A percentile compares a stretch with the other conserved stretches of the same genome.
These are phyloP conservation scores for Cephus pygmeus DNA, from an alignment of 2,888 invertebrate genomes.

Conservation along the genomic window DNA sequence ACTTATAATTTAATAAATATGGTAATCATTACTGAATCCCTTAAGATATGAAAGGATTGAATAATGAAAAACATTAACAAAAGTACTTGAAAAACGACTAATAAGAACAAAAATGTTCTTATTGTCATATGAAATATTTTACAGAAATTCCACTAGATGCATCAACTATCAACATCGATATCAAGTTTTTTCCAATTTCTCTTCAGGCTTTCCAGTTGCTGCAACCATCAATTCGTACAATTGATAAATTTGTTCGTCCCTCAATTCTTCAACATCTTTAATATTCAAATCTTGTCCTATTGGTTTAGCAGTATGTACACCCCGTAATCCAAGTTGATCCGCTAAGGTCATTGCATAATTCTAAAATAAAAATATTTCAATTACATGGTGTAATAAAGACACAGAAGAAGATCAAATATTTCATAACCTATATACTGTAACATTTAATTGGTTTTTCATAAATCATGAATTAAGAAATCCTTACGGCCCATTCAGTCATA, in stretches of 20 bases:
- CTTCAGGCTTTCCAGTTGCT: slow-evolving; percentile 66
- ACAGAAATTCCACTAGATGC: neutral
- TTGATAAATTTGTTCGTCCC: slow-evolving; percentile 86
- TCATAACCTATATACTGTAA: neutral
- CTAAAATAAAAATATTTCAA: slow-evolving; percentile 66
- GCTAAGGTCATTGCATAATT: slow-evolving; percentile 81
- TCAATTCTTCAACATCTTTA: slow-evolving; percentile 76
- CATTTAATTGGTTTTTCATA: neutral
- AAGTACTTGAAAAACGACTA: neutral
- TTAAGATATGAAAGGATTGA: neutral
- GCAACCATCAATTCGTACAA: slow-evolving; percentile 85
- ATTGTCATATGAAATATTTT: neutral
- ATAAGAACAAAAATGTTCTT: neutral
- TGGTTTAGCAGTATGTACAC: slow-evolving; percentile 70
- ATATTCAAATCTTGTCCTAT: slow-evolving; percentile 76
- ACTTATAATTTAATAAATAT: too few relatives aligned
- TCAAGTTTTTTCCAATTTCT: slow-evolving; percentile 25
- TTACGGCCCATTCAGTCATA: slow-evolving; percentile 90
- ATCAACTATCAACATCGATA: neutral
- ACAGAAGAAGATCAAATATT: neutral
- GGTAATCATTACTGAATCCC: neutral
- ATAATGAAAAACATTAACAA: neutral
- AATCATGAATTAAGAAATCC: slow-evolving; percentile 40
- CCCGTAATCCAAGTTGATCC: slow-evolving; percentile 78
- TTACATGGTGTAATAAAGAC: neutral